These are phyloP conservation scores for Bombus consobrinus DNA, from an alignment of 1,140 invertebrate genomes.

Conservation along the genomic window DNA sequence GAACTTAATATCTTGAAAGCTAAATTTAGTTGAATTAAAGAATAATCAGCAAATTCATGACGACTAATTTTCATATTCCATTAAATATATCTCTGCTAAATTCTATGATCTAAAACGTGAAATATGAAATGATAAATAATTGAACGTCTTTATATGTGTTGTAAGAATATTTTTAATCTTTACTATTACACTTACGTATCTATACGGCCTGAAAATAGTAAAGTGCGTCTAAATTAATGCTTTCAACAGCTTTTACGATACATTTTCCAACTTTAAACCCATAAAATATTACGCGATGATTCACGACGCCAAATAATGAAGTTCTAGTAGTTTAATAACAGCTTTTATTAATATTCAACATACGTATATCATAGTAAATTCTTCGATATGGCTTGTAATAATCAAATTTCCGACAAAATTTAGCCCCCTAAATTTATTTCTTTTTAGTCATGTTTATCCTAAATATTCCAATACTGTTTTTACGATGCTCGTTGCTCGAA, in stretches of 20 bases:
- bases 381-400: not conserved
- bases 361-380: not conserved
- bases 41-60: too few relatives aligned
- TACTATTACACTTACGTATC: not conserved
- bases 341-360: not conserved
- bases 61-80: too few relatives aligned
- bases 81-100: not conserved
- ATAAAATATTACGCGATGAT: not conserved
- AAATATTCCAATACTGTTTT: too few relatives aligned
- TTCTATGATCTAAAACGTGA: not conserved
- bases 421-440: too few relatives aligned
- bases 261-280: not conserved
- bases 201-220: not conserved
- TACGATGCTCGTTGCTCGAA: too few relatives aligned
- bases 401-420: too few relatives aligned
- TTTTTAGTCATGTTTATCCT: too few relatives aligned
- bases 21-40: too few relatives aligned
- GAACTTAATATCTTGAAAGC: too few relatives aligned
- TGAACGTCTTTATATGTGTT: fast-evolving
- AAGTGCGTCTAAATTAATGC: not conserved
- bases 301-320: not conserved
- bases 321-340: not conserved
- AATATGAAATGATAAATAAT: not conserved
- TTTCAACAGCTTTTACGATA: not conserved
- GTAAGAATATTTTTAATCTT: not conserved